These are phyloP conservation scores for Ptilonorhynchus violaceus DNA, from an alignment of 2,113 vertebrate species.

Conservation along the genomic window DNA sequence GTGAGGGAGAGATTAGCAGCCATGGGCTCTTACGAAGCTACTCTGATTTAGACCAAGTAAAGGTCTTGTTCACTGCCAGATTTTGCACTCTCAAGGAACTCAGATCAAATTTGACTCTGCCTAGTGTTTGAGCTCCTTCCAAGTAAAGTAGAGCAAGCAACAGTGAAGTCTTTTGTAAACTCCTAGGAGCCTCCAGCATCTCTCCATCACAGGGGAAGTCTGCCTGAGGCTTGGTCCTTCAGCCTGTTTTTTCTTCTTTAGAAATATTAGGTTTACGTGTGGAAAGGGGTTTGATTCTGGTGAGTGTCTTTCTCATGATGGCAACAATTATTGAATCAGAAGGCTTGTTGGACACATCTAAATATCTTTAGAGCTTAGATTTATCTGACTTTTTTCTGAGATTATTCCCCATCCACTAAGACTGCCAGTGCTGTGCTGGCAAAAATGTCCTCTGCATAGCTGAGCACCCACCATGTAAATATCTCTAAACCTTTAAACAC, in stretches of 20 bases:
- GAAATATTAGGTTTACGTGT: neutral
- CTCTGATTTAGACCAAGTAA: neutral
- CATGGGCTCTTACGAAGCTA: neutral
- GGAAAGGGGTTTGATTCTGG: neutral
- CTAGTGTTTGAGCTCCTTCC: neutral
- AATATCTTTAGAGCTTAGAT: neutral
- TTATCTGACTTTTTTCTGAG: neutral
- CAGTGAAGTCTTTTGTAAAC: neutral
- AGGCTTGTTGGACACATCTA: neutral
- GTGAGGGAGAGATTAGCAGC: neutral
- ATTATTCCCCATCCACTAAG: neutral
- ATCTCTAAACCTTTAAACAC: neutral
- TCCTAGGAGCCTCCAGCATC: neutral
- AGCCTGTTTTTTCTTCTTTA: neutral
- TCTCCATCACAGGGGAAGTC: neutral
- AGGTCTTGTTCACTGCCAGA: neutral
- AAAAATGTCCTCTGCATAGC: neutral
- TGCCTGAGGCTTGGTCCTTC: neutral
- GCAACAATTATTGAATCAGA: neutral
- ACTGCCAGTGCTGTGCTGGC: neutral
- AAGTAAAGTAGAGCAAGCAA: neutral
- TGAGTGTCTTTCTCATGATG: neutral
- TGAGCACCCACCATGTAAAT: neutral
- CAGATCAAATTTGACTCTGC: neutral
- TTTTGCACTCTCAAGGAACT: neutral